Conservation (phyloP, 2,113 vertebrate genomes). For the Cololabis saira region DNA sequence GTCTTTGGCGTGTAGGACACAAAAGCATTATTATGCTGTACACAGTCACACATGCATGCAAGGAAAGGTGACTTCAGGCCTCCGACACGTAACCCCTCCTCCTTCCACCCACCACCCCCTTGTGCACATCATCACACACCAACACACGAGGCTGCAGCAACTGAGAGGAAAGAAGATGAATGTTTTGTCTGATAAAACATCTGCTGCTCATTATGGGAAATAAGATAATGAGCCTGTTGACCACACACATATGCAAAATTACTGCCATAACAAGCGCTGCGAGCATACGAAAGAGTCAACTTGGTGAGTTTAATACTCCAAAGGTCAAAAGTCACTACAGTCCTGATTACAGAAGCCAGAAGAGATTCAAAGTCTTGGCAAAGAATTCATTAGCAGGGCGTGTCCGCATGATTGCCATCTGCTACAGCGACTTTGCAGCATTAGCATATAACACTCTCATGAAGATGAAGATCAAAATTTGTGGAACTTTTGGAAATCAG, state of each 20-base stretch:
- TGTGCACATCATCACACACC: conserved; percentile 37
- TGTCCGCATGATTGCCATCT: conserved; percentile 14
- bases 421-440: conserved; percentile 25
- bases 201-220: conserved; percentile 55
- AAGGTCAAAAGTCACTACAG: conserved; percentile 38
- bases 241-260: conserved; percentile 14
- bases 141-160: conserved; percentile 38
- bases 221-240: conserved; percentile 39
- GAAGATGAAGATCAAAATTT: too few relatives aligned
- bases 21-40: conserved; percentile 57
- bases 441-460: conserved; percentile 5
- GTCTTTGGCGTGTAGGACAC: conserved; percentile 67
- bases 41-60: conserved; percentile 41
- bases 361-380: not conserved
- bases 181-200: conserved; percentile 60
- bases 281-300: not conserved
- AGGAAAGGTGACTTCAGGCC: conserved; percentile 36
- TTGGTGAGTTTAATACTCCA: not conserved
- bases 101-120: conserved; percentile 3
- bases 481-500: too few relatives aligned
- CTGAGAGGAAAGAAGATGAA: conserved; percentile 45
- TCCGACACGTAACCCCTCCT: conserved; percentile 23
- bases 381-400: not conserved
- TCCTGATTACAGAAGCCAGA: not conserved
- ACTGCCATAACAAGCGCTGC: not conserved